Evolutionary conservation across 1,140 invertebrate species (phyloP), one percentile per base, ranked within the genome.

Genomic region (Zaprionus tsacasi): DNA sequence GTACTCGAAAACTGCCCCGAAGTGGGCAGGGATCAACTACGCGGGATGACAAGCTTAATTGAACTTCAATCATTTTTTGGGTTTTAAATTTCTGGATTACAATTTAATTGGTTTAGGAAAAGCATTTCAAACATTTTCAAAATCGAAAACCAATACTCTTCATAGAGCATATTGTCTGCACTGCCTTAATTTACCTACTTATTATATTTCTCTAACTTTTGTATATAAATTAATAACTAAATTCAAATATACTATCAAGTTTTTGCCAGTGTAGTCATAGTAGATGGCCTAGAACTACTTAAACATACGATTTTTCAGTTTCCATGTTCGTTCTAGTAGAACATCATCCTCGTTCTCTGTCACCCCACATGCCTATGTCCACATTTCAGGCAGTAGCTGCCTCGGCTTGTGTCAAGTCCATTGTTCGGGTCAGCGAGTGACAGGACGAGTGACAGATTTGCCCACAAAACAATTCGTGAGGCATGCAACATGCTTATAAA

Each of bases 381-480:
- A 30, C 50, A 27, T 55, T 33, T 66, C 27, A n/a, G n/a, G 21
- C 38, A 33, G 35, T 33, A 66, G 63, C 40, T 45, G 40, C 38
- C 52, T 48, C 40, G 40, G 27, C n/a, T 27, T 61, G 25, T 54
- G 61, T 54, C 61, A 54, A n/a, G 48, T 65, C 33, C 61, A 65
- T 65, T 65, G 17, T 54, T 54, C 48, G 45, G 45, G 48, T 5
- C 81, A 66, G 67, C 69, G 77, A 82, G 80, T 76, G 80, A 82
- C 80, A 85, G 81, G 63, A 73, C 77, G 81, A 85, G 81, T 82
- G 81, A 82, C 81, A 82, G 81, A 85, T 83, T 83, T 83, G 81
- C 67, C 81, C 81, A 85, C 81, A 85, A 82, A 82, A 82, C 81
- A 82, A 80, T 82, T 80, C 81, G 81, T 82, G 71, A 69, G 71